Conservation (phyloP, 2,888 invertebrate species). For the Parnassius smintheus region DNA sequence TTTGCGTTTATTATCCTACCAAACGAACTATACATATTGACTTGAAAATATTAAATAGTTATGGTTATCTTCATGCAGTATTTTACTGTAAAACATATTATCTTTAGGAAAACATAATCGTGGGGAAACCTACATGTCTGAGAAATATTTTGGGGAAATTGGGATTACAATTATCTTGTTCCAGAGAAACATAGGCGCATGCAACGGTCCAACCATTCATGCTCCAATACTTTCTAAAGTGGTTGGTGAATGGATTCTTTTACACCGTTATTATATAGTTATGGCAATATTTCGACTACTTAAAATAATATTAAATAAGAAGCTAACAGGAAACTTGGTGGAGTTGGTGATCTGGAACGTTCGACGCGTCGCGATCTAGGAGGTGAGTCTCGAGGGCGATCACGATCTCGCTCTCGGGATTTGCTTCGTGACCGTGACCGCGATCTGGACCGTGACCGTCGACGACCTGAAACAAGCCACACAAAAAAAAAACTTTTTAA, state of each 20-base stretch:
- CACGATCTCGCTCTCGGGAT: conserved; percentile 59
- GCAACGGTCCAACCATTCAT: too few relatives aligned
- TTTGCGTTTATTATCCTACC: too few relatives aligned
- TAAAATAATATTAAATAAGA: background rate
- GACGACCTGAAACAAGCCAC: conserved; percentile 15
- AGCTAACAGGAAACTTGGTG: conserved; percentile 89
- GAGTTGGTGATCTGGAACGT: conserved; percentile 71
- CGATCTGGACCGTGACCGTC: conserved; percentile 56
- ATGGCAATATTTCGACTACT: background rate
- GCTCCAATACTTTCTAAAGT: too few relatives aligned
- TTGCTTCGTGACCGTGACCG: conserved; percentile 69
- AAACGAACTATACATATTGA: too few relatives aligned
- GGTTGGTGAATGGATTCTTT: too few relatives aligned
- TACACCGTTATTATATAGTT: too few relatives aligned
- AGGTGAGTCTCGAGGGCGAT: conserved; percentile 73
- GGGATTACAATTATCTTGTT: too few relatives aligned
- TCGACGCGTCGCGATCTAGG: conserved; percentile 62
- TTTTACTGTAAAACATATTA: too few relatives aligned
- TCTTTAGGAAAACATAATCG: background rate
- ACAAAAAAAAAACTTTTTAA: background rate
- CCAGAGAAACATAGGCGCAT: too few relatives aligned
- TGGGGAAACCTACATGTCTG: background rate
- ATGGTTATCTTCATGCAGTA: too few relatives aligned
- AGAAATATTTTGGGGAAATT: too few relatives aligned
- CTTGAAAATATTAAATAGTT: too few relatives aligned